A percentile compares a stretch with the other conserved stretches of the same genome.
Evolutionary conservation across 92 coral and sea anemone genomes (phyloP).

Genomic region (Phenganax subtilis): DNA sequence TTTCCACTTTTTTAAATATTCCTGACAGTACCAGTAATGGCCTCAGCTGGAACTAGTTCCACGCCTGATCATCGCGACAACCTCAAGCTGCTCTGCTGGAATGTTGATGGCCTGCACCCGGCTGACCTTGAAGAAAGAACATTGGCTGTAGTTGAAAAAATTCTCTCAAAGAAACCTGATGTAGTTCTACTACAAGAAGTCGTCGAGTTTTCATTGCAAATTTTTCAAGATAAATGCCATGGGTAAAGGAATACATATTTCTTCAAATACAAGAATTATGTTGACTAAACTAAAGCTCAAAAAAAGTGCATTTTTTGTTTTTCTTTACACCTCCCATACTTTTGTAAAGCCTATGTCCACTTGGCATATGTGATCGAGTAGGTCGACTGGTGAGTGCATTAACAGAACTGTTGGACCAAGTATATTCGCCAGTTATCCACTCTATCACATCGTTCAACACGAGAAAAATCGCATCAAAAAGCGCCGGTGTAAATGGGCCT

Average conservation of each 20-base stretch:
- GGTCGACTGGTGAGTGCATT: too few relatives aligned
- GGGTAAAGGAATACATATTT: slow-evolving; percentile 44
- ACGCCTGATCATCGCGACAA: not conserved
- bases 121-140: slow-evolving; percentile 63
- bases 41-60: too few relatives aligned
- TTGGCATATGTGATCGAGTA: too few relatives aligned
- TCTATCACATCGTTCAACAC: too few relatives aligned
- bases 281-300: not conserved
- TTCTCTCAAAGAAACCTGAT: slow-evolving; percentile 65
- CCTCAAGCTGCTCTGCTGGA: slow-evolving; percentile 77
- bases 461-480: too few relatives aligned
- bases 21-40: too few relatives aligned
- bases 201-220: slow-evolving; percentile 52
- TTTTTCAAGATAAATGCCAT: slow-evolving; percentile 51
- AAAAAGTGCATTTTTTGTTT: not conserved
- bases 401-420: too few relatives aligned
- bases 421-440: too few relatives aligned
- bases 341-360: too few relatives aligned
- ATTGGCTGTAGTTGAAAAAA: slow-evolving; percentile 54
- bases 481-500: too few relatives aligned
- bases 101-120: slow-evolving; percentile 77
- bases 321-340: too few relatives aligned
- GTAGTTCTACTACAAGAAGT: slow-evolving; percentile 85
- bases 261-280: not conserved
- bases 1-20: too few relatives aligned